Evolutionary conservation across 2,888 invertebrate species (phyloP), one percentile per base, ranked within the genome.

Genomic region (Cordilura impudica): DNA sequence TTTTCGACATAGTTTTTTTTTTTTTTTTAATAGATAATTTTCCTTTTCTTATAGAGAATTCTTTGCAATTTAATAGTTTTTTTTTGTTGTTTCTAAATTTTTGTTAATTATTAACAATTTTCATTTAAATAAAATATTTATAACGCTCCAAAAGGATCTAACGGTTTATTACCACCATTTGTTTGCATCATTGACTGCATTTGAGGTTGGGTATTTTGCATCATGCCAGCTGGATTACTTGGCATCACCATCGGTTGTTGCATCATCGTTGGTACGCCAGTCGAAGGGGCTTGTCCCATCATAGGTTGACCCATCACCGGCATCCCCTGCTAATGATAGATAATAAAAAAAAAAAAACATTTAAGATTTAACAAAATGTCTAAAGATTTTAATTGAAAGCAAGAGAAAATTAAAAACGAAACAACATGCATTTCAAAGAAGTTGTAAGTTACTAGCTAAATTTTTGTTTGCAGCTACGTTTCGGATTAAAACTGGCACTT

Each of bases 131-230:
- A 12, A 80, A 56, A 77, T 76, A 81, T 84, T 90, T 90, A 90
- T 88, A 90, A 89, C 85, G 91, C 91, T 85, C 91, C 91, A 85
- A 91, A 91, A 78, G 91, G 91, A 90, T 91, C 91, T 81, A 91
- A 87, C 84, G 91, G 91, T 86, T 91, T 91, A 87, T 89, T 87
- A 86, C 83, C 83, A 53, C 87, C 88, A 81, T 86, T 87, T 74
- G 81, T 69, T 82, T 86, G 86, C 80, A 86, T 85, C 54, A 72
- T 74, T 69, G 81, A 23, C 78, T 86, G 86, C 79, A 86, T 85
- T 60, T 81, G 81, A 21, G 75, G 85, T 82, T 84, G 86, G 21
- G 84, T 61, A 12, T 49, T 85, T 74, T 87, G 88, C 86, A 87
- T 87, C 79, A 88, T 85, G 51, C 84, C 78, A 78, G 83, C 82